These are phyloP conservation scores for Bombycilla garrulus DNA, from an alignment of 2,113 vertebrate genomes.

Conservation along the genomic window DNA sequence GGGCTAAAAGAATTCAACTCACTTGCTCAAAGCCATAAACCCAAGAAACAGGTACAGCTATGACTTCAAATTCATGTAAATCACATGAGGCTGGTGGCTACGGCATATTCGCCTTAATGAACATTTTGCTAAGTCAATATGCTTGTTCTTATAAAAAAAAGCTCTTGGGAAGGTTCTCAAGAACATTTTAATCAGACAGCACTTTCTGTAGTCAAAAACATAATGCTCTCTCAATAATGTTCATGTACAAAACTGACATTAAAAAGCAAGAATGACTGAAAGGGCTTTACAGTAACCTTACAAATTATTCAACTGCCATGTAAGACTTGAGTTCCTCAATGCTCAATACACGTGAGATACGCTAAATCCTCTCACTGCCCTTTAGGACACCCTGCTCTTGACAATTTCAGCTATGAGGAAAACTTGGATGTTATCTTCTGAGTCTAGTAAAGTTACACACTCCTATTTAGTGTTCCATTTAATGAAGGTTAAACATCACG, in stretches of 20 bases:
- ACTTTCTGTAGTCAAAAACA: neutral
- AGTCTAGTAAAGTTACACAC: neutral
- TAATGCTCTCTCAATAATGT: neutral
- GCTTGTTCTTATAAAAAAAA: neutral
- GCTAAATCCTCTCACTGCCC: neutral
- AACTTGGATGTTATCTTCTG: neutral
- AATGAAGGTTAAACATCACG: neutral
- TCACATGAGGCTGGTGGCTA: neutral
- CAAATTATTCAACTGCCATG: neutral
- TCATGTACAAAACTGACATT: neutral
- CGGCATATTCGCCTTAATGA: neutral
- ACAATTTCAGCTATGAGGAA: neutral
- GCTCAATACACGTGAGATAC: rapidly evolving
- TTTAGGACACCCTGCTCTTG: neutral
- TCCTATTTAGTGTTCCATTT: neutral
- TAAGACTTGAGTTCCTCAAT: neutral
- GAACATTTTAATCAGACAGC: neutral
- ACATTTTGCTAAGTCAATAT: neutral
- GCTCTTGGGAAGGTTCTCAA: neutral
- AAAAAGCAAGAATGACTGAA: neutral
- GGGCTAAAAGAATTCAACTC: neutral
- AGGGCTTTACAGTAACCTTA: neutral
- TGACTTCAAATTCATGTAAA: neutral
- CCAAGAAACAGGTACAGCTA: neutral
- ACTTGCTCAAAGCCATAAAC: neutral